Evolutionary conservation across 2,113 vertebrate genomes (phyloP).

Genomic region (Progne subis): DNA sequence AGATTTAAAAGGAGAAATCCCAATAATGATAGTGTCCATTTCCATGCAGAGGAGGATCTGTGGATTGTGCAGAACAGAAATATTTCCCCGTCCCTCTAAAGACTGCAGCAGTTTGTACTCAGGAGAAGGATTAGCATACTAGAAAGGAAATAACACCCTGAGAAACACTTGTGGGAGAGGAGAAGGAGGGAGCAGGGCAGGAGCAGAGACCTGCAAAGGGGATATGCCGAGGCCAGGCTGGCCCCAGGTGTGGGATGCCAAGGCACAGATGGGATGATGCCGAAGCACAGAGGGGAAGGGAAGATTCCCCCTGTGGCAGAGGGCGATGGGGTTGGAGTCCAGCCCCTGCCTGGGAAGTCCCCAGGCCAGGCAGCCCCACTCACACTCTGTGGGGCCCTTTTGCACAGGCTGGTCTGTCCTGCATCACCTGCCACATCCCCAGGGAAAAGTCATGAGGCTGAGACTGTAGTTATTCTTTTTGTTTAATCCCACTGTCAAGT

Average conservation of each 20-base stretch:
- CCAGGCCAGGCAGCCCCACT: background rate
- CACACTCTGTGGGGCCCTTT: background rate
- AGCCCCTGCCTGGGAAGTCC: background rate
- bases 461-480: background rate
- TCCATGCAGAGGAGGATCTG: constrained; percentile 68
- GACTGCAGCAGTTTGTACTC: constrained; percentile 54
- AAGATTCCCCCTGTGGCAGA: background rate
- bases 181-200: background rate
- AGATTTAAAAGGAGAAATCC: background rate
- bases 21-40: constrained; percentile 58
- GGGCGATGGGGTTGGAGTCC: accelerated
- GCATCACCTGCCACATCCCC: background rate
- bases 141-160: constrained; percentile 11
- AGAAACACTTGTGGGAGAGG: background rate
- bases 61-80: constrained; percentile 57
- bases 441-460: background rate
- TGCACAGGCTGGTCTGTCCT: background rate
- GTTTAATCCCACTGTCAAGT: background rate
- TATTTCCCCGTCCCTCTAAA: constrained; percentile 49
- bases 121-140: constrained; percentile 28
- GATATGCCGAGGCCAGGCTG: accelerated
- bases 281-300: background rate
- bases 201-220: background rate
- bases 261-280: background rate
- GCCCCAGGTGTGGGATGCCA: background rate